phyloP scores from a whole-genome alignment of 1,140 invertebrate species.

The Radopholus similis region DNA sequence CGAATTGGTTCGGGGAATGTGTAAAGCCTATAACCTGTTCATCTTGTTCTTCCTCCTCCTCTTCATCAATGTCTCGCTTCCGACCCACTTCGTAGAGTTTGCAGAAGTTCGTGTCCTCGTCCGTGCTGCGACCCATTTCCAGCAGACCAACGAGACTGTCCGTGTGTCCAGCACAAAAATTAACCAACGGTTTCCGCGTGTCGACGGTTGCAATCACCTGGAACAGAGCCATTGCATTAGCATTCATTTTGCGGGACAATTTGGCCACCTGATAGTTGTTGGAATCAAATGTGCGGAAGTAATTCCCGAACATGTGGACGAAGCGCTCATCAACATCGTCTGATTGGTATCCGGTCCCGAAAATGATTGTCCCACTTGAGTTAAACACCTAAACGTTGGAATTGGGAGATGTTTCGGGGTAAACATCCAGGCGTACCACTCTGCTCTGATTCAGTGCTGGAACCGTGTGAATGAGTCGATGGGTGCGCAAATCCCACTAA shows the following conservation, averaged over 20 bases:
- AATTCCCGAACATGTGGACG: constrained; percentile 71
- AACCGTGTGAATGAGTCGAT: constrained; percentile 86
- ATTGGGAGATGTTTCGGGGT: too few relatives aligned
- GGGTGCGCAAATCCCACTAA: constrained; percentile 91
- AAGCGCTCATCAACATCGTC: constrained; percentile 67
- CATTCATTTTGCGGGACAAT: neutral
- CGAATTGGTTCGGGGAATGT: neutral
- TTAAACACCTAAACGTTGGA: too few relatives aligned
- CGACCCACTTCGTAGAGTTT: constrained; percentile 65
- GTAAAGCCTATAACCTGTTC: neutral
- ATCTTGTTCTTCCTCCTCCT: constrained; percentile 46
- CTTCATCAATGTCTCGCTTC: constrained; percentile 61
- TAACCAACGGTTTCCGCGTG: constrained; percentile 69
- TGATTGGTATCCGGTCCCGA: constrained; percentile 62
- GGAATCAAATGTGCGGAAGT: constrained; percentile 87
- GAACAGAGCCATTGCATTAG: neutral
- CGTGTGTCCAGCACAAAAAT: constrained; percentile 62
- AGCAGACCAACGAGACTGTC: constrained; percentile 70
- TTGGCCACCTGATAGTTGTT: constrained; percentile 73
- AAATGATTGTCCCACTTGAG: constrained; percentile 65
- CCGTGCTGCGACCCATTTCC: constrained; percentile 54
- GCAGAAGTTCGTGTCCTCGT: constrained; percentile 62
- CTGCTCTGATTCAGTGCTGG: constrained; percentile 81
- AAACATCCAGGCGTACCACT: too few relatives aligned
- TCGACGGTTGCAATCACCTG: constrained; percentile 72